Conservation (phyloP, 2,888 invertebrate species). For the Merodon equestris region DNA sequence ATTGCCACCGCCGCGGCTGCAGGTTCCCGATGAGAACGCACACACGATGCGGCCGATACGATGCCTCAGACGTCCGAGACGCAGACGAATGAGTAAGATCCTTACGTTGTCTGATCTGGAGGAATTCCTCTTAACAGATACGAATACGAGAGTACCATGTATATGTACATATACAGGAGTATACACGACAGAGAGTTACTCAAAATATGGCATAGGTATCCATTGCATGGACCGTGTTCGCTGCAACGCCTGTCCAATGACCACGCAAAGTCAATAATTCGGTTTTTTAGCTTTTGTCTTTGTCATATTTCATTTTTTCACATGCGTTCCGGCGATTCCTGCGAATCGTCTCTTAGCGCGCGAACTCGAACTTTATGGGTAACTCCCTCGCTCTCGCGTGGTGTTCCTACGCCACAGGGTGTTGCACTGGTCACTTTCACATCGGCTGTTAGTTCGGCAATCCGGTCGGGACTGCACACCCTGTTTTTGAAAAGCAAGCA, state of each 20-base stretch:
- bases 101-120: constrained; percentile 27
- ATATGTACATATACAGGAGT: too few relatives aligned
- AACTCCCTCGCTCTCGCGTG: constrained; percentile 56
- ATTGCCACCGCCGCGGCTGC: constrained; percentile 24
- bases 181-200: constrained; percentile 26
- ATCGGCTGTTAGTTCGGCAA: too few relatives aligned
- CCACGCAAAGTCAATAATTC: constrained; percentile 69
- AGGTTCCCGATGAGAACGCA: constrained; percentile 9
- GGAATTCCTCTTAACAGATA: constrained; percentile 41
- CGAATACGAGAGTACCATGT: constrained; percentile 17
- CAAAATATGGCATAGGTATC: constrained; percentile 65
- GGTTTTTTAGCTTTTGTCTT: constrained; percentile 66
- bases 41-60: constrained; percentile 11
- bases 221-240: constrained; percentile 66
- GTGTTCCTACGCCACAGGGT: constrained; percentile 48
- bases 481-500: constrained; percentile 23
- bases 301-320: constrained; percentile 70
- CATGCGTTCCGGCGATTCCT: constrained; percentile 68
- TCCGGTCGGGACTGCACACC: constrained; percentile 27
- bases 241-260: constrained; percentile 68
- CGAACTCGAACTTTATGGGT: constrained; percentile 66
- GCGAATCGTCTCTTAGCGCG: constrained; percentile 65
- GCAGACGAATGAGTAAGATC: constrained; percentile 49
- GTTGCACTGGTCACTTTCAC: constrained; percentile 10
- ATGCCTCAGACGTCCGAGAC: constrained; percentile 18